These are phyloP conservation scores for Pteronura brasiliensis DNA, from an alignment of 2,113 vertebrate species.

Conservation along the genomic window DNA sequence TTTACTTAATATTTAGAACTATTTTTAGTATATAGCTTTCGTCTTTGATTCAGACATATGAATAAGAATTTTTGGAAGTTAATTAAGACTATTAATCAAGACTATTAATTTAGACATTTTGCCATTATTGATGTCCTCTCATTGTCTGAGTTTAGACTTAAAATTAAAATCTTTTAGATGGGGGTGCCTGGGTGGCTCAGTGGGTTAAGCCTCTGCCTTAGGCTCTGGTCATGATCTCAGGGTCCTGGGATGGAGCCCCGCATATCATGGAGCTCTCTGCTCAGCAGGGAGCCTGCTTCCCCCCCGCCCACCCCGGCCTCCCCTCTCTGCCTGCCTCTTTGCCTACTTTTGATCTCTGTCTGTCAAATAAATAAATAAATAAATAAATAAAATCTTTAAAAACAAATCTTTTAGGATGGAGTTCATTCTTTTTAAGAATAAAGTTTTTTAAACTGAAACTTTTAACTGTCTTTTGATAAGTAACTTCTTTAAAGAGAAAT, in stretches of 20 bases:
- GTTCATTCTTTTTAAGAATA: neutral
- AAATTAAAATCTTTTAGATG: constrained; percentile 33
- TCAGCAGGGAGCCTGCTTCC: too few relatives aligned
- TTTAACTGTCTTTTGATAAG: neutral
- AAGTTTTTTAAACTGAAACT: neutral
- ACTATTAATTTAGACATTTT: neutral
- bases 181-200: too few relatives aligned
- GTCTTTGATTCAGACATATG: neutral
- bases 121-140: neutral
- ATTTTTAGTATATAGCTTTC: neutral
- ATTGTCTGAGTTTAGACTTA: neutral
- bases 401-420: neutral
- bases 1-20: neutral
- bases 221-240: too few relatives aligned
- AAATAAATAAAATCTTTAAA: too few relatives aligned
- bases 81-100: constrained; percentile 3
- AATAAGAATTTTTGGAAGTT: neutral
- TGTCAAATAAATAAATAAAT: too few relatives aligned
- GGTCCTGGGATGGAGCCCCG: too few relatives aligned
- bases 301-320: too few relatives aligned
- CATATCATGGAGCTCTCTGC: too few relatives aligned
- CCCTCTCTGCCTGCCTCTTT: too few relatives aligned
- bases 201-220: too few relatives aligned
- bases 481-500: neutral
- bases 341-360: too few relatives aligned